phyloP scores from a whole-genome alignment of 2,797 vertebrate species.

The Anomalospiza imberbis region DNA sequence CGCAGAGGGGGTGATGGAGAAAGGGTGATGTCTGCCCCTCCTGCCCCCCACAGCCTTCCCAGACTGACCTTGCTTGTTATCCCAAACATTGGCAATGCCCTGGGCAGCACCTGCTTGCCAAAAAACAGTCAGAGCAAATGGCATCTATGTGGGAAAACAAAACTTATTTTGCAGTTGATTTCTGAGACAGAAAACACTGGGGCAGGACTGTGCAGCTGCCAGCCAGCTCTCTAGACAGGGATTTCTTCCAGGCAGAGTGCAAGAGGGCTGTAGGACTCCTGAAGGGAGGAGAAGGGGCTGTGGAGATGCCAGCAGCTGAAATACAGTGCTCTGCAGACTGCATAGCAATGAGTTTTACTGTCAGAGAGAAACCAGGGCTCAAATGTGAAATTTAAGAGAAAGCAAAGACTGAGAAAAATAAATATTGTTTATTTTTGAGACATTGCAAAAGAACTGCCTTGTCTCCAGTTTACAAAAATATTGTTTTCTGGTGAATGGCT shows the following conservation, averaged over 20 bases:
- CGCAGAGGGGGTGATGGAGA: neutral
- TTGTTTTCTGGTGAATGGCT: neutral
- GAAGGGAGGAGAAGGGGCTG: too few relatives aligned
- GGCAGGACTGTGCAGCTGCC: accelerated
- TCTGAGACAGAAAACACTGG: neutral
- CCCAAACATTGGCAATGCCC: accelerated
- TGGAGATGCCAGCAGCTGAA: neutral
- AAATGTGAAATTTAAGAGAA: neutral
- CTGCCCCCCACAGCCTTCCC: neutral
- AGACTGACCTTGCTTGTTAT: accelerated
- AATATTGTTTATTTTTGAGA: neutral
- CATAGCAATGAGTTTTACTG: neutral
- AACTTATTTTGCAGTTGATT: neutral
- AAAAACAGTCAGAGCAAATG: neutral
- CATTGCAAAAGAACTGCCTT: neutral
- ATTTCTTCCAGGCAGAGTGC: neutral
- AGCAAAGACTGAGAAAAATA: neutral
- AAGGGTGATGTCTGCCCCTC: neutral
- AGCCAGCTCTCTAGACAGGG: neutral
- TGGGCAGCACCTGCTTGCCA: neutral
- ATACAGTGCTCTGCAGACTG: accelerated
- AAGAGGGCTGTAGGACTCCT: neutral
- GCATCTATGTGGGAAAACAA: neutral
- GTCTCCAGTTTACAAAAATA: neutral
- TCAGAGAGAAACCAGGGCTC: neutral